Percentiles rank a stretch among this genome's conserved stretches.
Evolutionary conservation across 2,888 invertebrate species (phyloP).

Genomic region (Epinotia nisella): DNA sequence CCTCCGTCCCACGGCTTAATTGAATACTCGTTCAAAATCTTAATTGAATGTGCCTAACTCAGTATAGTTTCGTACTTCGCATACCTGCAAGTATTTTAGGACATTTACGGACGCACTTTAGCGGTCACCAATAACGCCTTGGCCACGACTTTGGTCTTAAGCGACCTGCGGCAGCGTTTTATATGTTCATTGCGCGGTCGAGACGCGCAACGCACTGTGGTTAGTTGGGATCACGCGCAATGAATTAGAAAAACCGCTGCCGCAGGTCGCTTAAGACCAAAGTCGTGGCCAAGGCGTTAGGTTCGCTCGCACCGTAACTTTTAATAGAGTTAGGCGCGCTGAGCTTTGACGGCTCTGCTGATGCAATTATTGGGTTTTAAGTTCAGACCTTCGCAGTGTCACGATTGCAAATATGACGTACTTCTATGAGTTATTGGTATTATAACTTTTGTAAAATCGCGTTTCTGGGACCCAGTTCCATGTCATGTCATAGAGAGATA

Average conservation of each 20-base stretch:
- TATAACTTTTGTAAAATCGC: background rate
- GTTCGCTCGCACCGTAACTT: background rate
- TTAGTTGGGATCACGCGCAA: too few species aligned
- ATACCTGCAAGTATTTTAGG: background rate
- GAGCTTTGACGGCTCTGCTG: background rate
- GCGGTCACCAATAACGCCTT: slow-evolving; percentile 8
- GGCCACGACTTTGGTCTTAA: too few species aligned
- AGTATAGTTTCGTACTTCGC: slow-evolving; percentile 3
- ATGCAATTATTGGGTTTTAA: background rate
- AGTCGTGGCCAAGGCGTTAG: too few species aligned
- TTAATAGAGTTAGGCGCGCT: background rate
- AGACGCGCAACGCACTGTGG: too few species aligned
- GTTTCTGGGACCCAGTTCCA: too few species aligned
- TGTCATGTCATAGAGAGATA: too few species aligned
- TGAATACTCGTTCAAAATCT: slow-evolving; percentile 3
- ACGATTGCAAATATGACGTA: background rate
- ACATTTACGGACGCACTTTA: background rate
- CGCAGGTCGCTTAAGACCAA: too few species aligned
- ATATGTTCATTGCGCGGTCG: too few species aligned
- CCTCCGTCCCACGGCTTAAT: background rate
- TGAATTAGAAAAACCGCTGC: too few species aligned
- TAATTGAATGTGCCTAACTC: slow-evolving; percentile 2
- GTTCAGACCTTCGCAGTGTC: background rate
- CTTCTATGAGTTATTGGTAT: background rate
- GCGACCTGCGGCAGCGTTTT: too few species aligned